Base-by-base conservation (phyloP, 2,113 vertebrate species). In the Callionymus lyra region DNA sequence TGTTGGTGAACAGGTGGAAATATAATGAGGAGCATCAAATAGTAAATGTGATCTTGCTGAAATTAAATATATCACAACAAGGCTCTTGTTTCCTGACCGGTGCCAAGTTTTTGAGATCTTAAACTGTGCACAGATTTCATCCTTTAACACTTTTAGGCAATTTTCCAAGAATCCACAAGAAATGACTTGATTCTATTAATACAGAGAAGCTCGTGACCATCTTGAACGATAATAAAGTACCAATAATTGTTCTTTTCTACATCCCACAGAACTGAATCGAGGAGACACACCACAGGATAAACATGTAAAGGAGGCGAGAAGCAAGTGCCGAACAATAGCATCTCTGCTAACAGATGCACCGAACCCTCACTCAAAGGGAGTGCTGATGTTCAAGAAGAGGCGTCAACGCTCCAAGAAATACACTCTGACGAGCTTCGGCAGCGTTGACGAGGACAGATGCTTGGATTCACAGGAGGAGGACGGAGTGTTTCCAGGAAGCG, bases 381-480 rank as follows among this genome's bases (percentile, higher is more conserved):
- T 99, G 47, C 65, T 99, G 58, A 99, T 99, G 95, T 99, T 99
- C 80, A 99, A 99, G 77, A 99, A 99, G 67, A 88, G 94, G 18
- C 80, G 95, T n/a, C 95, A 97, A 61, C 90, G 95, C 53, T 95
- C 95, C 31, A 99, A 98, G 78, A 97, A 97, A 67, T 99, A 98
- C 47, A 99, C 95, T 1, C 50, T 99, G n/a, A 93, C 95, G 34
- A 99, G 95, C 65, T 98, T 91, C 41, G 95, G 95, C n/a, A 91
- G 93, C 40, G 93, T 94, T 0, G 90, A 93, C 9, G 89, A 97
- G 60, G 92, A 92, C 41, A 74, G 66, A 15, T 82, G 74, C 47
- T 83, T 57, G 6, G 91, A 93, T 41, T 93, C 81, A 13, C 84
- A 85, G 38, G 86, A 87, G 36, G 93, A 95, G 38, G 92, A 97